Conservation (phyloP, 2,113 vertebrate species). For the Sceloporus tristichus region DNA sequence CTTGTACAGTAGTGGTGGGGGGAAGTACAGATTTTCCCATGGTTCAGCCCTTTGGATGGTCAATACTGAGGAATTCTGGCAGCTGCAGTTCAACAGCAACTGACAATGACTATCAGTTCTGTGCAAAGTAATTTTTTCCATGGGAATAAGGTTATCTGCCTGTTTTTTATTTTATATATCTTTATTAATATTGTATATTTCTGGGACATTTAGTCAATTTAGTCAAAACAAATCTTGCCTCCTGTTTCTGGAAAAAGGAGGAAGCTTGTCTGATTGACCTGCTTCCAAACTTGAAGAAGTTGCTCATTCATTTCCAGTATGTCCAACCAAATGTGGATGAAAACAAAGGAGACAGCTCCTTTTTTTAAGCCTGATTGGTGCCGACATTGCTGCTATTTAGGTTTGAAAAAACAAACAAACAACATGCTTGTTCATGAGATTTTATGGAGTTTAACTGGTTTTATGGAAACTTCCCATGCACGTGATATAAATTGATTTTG, state of each 20-base stretch:
- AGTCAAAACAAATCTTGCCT: background rate
- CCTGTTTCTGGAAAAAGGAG: background rate
- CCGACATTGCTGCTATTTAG: too few relatives aligned
- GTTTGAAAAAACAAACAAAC: too few relatives aligned
- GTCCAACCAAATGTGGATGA: constrained; percentile 37
- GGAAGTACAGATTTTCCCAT: background rate
- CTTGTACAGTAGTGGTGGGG: too few relatives aligned
- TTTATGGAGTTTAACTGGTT: too few relatives aligned
- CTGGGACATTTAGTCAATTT: constrained; percentile 5
- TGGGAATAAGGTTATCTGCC: background rate
- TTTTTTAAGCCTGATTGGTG: too few relatives aligned
- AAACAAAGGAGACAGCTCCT: background rate
- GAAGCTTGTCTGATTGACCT: background rate
- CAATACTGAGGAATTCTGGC: background rate
- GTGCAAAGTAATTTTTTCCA: background rate
- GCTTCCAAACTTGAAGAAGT: background rate
- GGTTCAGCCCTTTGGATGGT: background rate
- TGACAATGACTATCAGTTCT: too few relatives aligned
- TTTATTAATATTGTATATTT: background rate
- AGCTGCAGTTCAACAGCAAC: too few relatives aligned
- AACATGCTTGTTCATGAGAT: too few relatives aligned
- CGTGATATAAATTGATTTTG: too few relatives aligned
- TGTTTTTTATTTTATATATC: background rate
- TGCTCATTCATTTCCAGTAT: background rate
- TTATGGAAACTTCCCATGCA: too few relatives aligned